Base-by-base conservation (phyloP, 1,140 invertebrate species). In the Muscidifurax raptorellus region DNA sequence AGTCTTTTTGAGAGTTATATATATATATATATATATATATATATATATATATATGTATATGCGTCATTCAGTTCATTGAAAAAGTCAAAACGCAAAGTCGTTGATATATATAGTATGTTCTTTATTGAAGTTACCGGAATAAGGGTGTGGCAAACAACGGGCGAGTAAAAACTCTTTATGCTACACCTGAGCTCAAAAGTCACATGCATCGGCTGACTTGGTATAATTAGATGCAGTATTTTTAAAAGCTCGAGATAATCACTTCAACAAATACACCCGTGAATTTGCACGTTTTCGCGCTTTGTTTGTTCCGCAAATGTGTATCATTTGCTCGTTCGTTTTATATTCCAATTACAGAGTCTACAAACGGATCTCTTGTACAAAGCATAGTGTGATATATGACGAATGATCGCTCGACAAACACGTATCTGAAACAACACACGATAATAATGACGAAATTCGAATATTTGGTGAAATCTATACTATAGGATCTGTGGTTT, bases 391-490 rank as follows among this genome's bases (percentile, higher is more conserved):
- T 32, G 27, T 36, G 32, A 3, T 36, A 7, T 36, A n/a, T n/a
- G n/a, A n/a, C n/a, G n/a, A n/a, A n/a, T n/a, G n/a, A n/a, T n/a
- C n/a, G n/a, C n/a, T n/a, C n/a, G n/a, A n/a, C n/a, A n/a, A n/a
- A n/a, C n/a, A n/a, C 32, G 32, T 36, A 5, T 36, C 3, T 15
- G 15, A 13, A 52, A 52, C 74, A 52, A 27, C 1, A 52, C 22
- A 76, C 15, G 28, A 2, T 25, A 40, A 52, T 22, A 13, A 15
- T 76, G 2, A 76, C 4, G 40, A 36, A 32, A 32, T 52, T 15
- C 25, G 52, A 76, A 76, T 76, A 76, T 64, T 77, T 77, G 75
- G n/a, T n/a, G n/a, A n/a, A n/a, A n/a, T n/a, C n/a, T n/a, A n/a
- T n/a, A n/a, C n/a, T n/a, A n/a, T n/a, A n/a, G n/a, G n/a, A n/a